Base-by-base conservation (phyloP, 2,797 vertebrate species). In the Tarsius wallacei region DNA sequence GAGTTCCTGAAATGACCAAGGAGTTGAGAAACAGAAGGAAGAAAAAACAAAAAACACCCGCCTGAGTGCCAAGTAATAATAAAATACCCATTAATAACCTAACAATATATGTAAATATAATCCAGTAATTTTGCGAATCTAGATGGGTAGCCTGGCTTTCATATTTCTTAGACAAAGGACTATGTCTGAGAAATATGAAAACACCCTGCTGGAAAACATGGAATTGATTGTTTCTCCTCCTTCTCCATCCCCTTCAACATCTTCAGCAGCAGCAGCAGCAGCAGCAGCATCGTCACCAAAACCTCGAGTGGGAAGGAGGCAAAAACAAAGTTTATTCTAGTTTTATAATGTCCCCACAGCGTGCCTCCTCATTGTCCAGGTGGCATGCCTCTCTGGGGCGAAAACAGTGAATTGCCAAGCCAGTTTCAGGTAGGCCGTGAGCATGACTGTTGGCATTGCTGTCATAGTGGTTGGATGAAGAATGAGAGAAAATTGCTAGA, bases 51-150 rank as follows among this genome's bases (percentile, higher is more conserved):
- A 53, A 64, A 57, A 24, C 13, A 17, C 12, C 1, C 7, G 15
- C 33, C 31, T 47, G 2, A 78, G 95, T 33, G 36, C 87, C 71
- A 90, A 92, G 42, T 77, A 33, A 89, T 77, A 81, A 19, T 86
- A 80, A 96, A 95, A 59, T 53, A 49, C 17, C 24, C 64, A 47
- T 42, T 88, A 82, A 53, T 64, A 78, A 59, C 28, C 24, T n/a
- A 31, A 66, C 61, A n/a, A 47, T 33, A 8, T 49, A 51, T 80
- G 11, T 51, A 87, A 61, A n/a, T 63, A 61, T 24, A 76, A 93
- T 70, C 70, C n/a, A 49, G 26, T 19, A 59, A 49, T 76, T 36
- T 74, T 49, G 53, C 33, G 74, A 57, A 51, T 77, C 5, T n/a
- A 9, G 26, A 19, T 26, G 42, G 36, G 16, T 49, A 63, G 33